Evolutionary conservation across 2,113 vertebrate species (phyloP).

Genomic region (Epinephelus fuscoguttatus): DNA sequence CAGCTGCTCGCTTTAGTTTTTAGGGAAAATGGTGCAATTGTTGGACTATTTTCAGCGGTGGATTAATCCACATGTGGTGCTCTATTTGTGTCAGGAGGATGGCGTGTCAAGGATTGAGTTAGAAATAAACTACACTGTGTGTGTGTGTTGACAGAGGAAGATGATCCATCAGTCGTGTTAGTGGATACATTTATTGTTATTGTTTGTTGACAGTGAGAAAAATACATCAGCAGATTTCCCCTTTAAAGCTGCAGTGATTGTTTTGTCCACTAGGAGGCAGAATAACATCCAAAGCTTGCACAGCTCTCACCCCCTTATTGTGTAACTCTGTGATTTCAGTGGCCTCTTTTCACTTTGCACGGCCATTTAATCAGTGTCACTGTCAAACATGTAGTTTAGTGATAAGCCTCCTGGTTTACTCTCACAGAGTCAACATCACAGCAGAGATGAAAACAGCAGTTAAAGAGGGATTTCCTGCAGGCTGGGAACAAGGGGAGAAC

Average conservation of each 20-base stretch:
- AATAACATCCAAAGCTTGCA: background rate
- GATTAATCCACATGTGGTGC: no score
- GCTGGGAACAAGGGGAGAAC: no score
- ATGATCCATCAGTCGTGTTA: background rate
- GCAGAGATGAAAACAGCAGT: background rate
- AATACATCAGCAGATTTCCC: background rate
- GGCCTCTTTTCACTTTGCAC: background rate
- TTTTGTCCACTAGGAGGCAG: background rate
- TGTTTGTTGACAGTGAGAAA: background rate
- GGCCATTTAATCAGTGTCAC: background rate
- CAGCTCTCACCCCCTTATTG: background rate
- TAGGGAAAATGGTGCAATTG: no score
- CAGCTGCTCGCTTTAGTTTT: no score
- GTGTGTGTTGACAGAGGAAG: no score
- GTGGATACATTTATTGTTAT: background rate
- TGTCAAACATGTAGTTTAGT: background rate
- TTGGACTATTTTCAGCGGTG: no score
- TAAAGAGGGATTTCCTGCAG: background rate
- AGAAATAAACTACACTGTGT: no score
- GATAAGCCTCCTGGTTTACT: background rate
- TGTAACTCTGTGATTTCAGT: background rate
- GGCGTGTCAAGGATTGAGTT: no score
- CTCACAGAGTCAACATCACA: background rate
- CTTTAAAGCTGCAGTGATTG: background rate
- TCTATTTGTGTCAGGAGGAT: no score